Evolutionary conservation across 2,888 invertebrate genomes (phyloP), one percentile per base, ranked within the genome.

Genomic region (Latrodectus elegans): DNA sequence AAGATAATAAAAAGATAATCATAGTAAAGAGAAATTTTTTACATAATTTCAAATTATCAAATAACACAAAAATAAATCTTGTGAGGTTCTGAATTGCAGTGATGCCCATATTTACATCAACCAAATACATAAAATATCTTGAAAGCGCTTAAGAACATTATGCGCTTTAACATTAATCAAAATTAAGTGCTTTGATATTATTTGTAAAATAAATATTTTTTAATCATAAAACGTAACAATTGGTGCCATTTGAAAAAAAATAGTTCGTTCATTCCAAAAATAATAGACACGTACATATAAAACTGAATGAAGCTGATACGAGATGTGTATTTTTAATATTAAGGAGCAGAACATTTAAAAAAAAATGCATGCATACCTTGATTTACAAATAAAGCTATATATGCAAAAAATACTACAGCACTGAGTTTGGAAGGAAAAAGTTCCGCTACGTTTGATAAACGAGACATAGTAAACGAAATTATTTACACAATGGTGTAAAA

Each of bases 311-410:
- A 38, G 64, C 15, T n/a, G 11, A 38, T 64, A 60, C 10, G 22
- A 22, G 14, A 51, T 11, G 11, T 52, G 6, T 52, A 11, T 52
- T 11, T 3, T 51, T n/a, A 51, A 52, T 0, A 8, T 17, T 17
- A 22, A 9, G 0, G 22, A 1, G 17, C 4, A 1, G 11, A 26
- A 38, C 75, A 64, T 15, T 55, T 49, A 51, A 67, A 49, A 64
- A 77, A 52, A 9, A 8, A 82, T 76, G 17, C 72, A n/a, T 71
- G 53, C 93, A 92, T 94, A 97, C 97, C 97, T 95, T 97, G 97
- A 92, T 96, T 96, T 79, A 97, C 95, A 92, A 97, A 98, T 81
- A 98, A 93, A 90, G 95, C 94, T 93, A 98, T 97, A 91, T 98
- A 98, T 51, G 95, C 93, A 73, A 96, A 92, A 92, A 98, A 98